A percentile compares a stretch with the other conserved stretches of the same genome.
phyloP scores from a whole-genome alignment of 2,113 vertebrate genomes.

The Megaceryle torquata region DNA sequence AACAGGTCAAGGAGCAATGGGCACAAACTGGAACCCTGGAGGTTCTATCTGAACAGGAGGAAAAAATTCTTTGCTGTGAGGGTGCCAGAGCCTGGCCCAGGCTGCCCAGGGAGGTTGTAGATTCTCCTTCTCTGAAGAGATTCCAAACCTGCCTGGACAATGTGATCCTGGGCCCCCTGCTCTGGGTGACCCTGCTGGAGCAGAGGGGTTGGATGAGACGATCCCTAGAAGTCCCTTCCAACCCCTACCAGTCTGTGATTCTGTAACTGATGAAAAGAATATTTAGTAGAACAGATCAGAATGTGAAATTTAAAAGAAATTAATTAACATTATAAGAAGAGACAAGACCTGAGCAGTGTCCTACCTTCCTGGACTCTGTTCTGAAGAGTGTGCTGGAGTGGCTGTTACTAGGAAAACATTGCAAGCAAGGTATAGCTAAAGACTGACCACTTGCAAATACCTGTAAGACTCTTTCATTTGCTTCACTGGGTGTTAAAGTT shows the following conservation, averaged over 20 bases:
- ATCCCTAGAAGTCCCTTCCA: neutral
- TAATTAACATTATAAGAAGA: neutral
- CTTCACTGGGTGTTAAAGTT: neutral
- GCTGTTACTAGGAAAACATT: neutral
- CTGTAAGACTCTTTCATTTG: neutral
- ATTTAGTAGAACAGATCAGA: neutral
- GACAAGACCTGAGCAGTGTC: neutral
- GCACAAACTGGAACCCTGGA: neutral
- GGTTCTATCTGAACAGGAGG: neutral
- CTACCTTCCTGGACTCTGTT: neutral
- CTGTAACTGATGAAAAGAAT: neutral
- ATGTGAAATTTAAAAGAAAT: neutral
- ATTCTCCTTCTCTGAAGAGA: neutral
- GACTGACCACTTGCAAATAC: neutral
- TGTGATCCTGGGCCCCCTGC: too few species aligned
- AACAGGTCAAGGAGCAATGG: too few species aligned
- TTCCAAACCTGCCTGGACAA: too few species aligned
- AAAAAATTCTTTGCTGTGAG: neutral
- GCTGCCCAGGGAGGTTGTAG: too few species aligned
- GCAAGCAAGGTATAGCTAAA: neutral
- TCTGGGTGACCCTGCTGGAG: neutral
- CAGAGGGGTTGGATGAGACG: neutral
- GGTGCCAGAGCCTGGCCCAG: neutral
- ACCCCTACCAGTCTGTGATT: neutral
- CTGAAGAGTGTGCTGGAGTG: neutral